A percentile compares a stretch with the other conserved stretches of the same genome.
phyloP scores from a whole-genome alignment of 2,797 vertebrate genomes.

The Novumbra hubbsi region DNA sequence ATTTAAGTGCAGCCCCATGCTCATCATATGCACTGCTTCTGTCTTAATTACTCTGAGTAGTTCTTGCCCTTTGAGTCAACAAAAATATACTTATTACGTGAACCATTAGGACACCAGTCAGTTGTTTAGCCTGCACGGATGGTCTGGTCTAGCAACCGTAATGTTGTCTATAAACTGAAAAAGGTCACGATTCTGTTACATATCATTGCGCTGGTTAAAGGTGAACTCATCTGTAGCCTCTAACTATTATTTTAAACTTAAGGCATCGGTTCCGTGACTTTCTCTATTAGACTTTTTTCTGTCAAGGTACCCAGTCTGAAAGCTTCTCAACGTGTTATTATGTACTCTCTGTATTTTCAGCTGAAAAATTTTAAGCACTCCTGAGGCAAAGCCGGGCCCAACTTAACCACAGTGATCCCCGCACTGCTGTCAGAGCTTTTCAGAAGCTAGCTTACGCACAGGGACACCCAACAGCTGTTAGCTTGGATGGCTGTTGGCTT shows the following conservation, averaged over 20 bases:
- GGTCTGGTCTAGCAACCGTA: neutral
- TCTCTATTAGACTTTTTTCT: neutral
- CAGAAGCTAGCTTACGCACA: neutral
- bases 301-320: neutral
- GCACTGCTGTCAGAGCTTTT: neutral
- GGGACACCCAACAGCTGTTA: neutral
- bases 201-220: neutral
- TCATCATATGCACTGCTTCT: neutral
- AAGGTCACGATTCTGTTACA: neutral
- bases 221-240: neutral
- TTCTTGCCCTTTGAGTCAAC: neutral
- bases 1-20: constrained; percentile 14
- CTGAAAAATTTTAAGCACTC: neutral
- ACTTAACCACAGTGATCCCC: neutral
- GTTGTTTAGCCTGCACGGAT: neutral
- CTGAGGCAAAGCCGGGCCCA: neutral
- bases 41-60: neutral
- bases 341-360: neutral
- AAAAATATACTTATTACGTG: too few relatives aligned
- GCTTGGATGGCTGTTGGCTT: neutral
- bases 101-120: too few relatives aligned
- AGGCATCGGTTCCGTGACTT: neutral
- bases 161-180: neutral
- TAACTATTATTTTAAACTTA: neutral
- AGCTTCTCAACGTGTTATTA: neutral